Base-by-base conservation (phyloP, 2,888 invertebrate genomes). In the Blastobasis lacticolella region DNA sequence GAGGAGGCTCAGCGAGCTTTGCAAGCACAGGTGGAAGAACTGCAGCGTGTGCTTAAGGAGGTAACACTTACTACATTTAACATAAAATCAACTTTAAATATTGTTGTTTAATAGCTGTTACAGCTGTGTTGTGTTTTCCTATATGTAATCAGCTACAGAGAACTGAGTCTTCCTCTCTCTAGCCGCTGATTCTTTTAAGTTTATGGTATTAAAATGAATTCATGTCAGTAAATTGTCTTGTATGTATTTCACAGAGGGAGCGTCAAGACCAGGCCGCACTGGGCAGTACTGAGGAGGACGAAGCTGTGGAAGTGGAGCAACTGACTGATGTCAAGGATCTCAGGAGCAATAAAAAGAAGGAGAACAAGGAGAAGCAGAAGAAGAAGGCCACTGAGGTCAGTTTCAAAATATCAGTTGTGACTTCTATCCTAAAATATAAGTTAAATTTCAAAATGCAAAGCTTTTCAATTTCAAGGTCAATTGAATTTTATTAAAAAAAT, bases 281-380 rank as follows among this genome's bases (percentile, higher is more conserved):
- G 36, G 72, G 72, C 7, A 66, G 64, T 5, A 60, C 57, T 4
- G 70, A 67, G 38, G 69, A 65, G 37, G 84, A 78, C 5, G 76
- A 76, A n/a, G 72, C 71, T 42, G 63, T 67, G 0, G 73, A 73
- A 40, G 77, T 71, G 40, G 79, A 82, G 38, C 83, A 81, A 55
- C 57, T 85, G 57, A 72, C 81, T 54, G 88, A 86, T 52, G 87
- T 87, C 7, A 88, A 88, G 66, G 88, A 89, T 67, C 80, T 87
- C 61, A 77, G 87, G 57, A 86, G 84, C 73, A 85, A 75, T 69
- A 88, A 88, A 71, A 89, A 89, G 63, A 84, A 85, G 56, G 88
- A 89, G 59, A 85, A 88, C 60, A 87, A 84, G 59, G 89, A 89
- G 60, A 89, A 89, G 58, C 88, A 88, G 61, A 86, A 84, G 69